These are phyloP conservation scores for Trimorus sp. DNA, from an alignment of 2,888 invertebrate species.

Conservation along the genomic window DNA sequence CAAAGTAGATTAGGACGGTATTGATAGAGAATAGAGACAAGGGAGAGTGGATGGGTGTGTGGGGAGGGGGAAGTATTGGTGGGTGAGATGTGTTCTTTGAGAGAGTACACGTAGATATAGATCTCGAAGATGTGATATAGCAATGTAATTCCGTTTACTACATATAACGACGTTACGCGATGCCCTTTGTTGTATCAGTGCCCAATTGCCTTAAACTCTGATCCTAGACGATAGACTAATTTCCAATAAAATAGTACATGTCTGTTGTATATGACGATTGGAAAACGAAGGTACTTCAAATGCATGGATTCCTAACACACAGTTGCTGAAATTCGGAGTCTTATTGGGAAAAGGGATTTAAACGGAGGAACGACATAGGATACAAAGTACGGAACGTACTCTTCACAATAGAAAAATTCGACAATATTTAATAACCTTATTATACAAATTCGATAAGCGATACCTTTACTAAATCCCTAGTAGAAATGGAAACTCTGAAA, in stretches of 20 bases:
- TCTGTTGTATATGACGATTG: not conserved
- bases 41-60: constrained; percentile 46
- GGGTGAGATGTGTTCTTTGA: constrained; percentile 68
- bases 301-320: not conserved
- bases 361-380: no score
- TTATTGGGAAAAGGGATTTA: no score
- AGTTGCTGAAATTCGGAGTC: not conserved
- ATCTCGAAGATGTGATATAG: constrained; percentile 73
- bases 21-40: constrained; percentile 74
- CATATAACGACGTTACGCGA: constrained; percentile 76
- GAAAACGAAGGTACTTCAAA: not conserved
- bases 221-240: constrained; percentile 68
- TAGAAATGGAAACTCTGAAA: no score
- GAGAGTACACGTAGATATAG: constrained; percentile 70
- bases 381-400: no score
- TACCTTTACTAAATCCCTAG: no score
- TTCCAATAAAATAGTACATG: constrained; percentile 35
- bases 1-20: constrained; percentile 77
- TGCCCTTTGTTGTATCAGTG: constrained; percentile 77
- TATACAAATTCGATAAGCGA: no score
- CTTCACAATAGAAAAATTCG: no score
- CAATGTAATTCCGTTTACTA: constrained; percentile 76
- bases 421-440: no score
- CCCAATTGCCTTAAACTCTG: constrained; percentile 77
- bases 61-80: constrained; percentile 29